A percentile compares a stretch with the other conserved stretches of the same genome.
Evolutionary conservation across 2,888 invertebrate species (phyloP).

Genomic region (Trissonchulus latispiculum): DNA sequence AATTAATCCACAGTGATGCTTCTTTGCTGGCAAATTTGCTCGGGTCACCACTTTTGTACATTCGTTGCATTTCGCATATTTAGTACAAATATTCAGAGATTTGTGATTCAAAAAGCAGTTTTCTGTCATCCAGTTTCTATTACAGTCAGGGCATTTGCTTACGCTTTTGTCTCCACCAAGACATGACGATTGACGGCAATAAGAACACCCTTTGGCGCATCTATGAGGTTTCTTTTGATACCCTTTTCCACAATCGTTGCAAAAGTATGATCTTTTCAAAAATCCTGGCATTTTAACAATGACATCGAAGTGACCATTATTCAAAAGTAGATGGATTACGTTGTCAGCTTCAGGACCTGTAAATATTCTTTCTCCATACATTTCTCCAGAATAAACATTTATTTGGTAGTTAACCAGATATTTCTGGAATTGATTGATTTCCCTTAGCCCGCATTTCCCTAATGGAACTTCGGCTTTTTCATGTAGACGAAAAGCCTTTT

Average conservation of each 20-base stretch:
- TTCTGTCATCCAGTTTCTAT: too few species aligned
- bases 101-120: too few species aligned
- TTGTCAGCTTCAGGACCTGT: not conserved
- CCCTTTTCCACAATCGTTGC: too few species aligned
- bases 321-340: not conserved
- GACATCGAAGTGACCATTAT: conserved; percentile 4
- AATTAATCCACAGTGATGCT: not conserved
- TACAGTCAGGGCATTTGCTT: too few species aligned
- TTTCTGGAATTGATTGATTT: not conserved
- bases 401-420: not conserved
- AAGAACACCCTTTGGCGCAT: too few species aligned
- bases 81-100: not conserved
- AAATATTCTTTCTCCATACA: conserved; percentile 19
- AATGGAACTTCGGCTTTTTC: too few species aligned
- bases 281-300: not conserved
- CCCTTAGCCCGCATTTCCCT: not conserved
- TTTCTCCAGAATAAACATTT: not conserved
- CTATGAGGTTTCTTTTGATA: too few species aligned
- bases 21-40: not conserved
- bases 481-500: too few species aligned
- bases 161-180: too few species aligned
- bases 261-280: not conserved
- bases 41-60: not conserved
- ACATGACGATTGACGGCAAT: too few species aligned
- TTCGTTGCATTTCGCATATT: not conserved